phyloP scores from a whole-genome alignment of 2,888 invertebrate genomes.

The Netelia melanura region DNA sequence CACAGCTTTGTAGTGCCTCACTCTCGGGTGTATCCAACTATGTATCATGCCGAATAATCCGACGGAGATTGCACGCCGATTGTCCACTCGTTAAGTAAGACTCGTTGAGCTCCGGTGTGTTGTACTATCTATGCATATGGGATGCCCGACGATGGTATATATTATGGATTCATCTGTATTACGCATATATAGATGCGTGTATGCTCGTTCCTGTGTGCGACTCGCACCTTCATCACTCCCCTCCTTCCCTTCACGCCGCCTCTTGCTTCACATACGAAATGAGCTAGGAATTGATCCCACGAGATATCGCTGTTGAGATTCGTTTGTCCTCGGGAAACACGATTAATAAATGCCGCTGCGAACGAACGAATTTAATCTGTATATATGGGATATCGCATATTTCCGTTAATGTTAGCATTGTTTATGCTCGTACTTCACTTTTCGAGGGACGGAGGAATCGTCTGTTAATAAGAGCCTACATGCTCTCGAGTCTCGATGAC shows the following conservation, averaged over 20 bases:
- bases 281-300: constrained; percentile 42
- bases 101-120: constrained; percentile 71
- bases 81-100: constrained; percentile 79
- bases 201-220: neutral
- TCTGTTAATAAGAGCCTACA: neutral
- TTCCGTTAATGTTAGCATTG: constrained; percentile 6
- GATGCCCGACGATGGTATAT: constrained; percentile 21
- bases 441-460: neutral
- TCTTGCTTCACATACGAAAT: constrained; percentile 27
- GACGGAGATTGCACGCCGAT: constrained; percentile 80
- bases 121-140: constrained; percentile 8
- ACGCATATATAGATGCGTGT: neutral
- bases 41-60: constrained; percentile 83
- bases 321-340: constrained; percentile 5
- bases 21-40: constrained; percentile 75
- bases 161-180: constrained; percentile 37
- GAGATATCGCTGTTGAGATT: constrained; percentile 8
- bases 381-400: neutral
- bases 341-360: constrained; percentile 12
- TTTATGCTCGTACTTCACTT: neutral
- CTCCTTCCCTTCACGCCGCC: neutral
- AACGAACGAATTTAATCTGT: neutral
- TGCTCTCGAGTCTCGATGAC: neutral
- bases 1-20: constrained; percentile 83
- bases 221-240: neutral